phyloP scores from a whole-genome alignment of 2,113 vertebrate genomes.

The Dryoscopus gambensis region DNA sequence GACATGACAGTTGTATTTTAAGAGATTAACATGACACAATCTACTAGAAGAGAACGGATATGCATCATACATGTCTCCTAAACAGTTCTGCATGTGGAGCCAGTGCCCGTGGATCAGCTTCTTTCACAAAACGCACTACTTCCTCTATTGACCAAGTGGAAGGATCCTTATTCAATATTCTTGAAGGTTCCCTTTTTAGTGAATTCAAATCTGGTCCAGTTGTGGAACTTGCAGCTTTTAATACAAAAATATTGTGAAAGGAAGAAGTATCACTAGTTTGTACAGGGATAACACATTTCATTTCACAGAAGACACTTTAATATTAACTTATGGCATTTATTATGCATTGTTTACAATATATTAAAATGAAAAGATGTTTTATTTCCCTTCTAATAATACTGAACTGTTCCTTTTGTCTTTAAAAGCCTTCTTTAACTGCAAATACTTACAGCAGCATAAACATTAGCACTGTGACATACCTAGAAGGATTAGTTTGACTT shows the following conservation, averaged over 20 bases:
- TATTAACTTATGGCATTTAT: background rate
- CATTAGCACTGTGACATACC: background rate
- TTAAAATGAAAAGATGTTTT: background rate
- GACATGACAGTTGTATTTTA: background rate
- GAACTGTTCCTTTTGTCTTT: background rate
- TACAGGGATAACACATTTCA: background rate
- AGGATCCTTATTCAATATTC: conserved; percentile 77
- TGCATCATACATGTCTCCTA: conserved; percentile 85
- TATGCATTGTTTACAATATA: background rate
- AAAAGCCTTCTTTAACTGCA: background rate
- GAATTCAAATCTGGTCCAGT: conserved; percentile 83
- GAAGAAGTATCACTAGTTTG: background rate
- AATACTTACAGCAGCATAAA: background rate
- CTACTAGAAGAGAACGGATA: conserved; percentile 12
- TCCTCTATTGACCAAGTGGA: conserved; percentile 92
- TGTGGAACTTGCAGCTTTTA: conserved; percentile 86
- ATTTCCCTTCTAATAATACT: background rate
- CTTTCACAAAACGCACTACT: conserved; percentile 91
- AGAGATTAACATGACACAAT: background rate
- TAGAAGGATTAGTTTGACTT: background rate
- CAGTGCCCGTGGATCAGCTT: conserved; percentile 86
- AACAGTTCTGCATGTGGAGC: conserved; percentile 92
- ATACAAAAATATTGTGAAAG: background rate
- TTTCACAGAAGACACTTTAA: background rate
- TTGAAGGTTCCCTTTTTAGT: conserved; percentile 76